These are phyloP conservation scores for Cryptosula pallasiana DNA, from an alignment of 2,888 invertebrate species.

Conservation along the genomic window DNA sequence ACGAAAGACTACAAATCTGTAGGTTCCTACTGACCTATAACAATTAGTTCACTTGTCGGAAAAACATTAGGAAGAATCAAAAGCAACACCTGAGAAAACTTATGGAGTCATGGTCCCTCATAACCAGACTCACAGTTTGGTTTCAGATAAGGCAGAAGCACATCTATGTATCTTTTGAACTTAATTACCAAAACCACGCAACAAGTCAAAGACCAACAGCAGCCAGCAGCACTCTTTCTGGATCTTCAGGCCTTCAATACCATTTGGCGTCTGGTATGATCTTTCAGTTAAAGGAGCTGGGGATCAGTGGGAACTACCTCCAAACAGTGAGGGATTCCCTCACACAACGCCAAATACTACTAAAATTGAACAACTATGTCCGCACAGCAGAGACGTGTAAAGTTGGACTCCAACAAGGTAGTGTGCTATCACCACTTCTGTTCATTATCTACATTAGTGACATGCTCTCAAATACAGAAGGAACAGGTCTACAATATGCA, in stretches of 20 bases:
- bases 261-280: neutral
- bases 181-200: neutral
- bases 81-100: neutral
- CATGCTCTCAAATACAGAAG: too few species aligned
- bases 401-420: too few species aligned
- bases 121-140: slow-evolving; percentile 5
- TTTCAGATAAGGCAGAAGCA: too few species aligned
- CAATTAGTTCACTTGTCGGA: too few species aligned
- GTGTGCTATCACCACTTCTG: too few species aligned
- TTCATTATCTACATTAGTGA: too few species aligned
- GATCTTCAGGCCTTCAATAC: slow-evolving; percentile 1
- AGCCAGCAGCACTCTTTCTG: neutral
- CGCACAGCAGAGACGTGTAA: neutral
- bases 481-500: too few species aligned
- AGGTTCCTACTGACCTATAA: too few species aligned
- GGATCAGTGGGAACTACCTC: neutral
- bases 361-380: neutral
- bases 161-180: neutral
- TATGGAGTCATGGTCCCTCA: neutral
- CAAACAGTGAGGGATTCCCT: neutral
- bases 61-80: too few species aligned
- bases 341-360: neutral
- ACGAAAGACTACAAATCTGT: slow-evolving; percentile 4
- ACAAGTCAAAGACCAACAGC: neutral
- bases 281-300: neutral